Evolutionary conservation across 1,140 invertebrate genomes (phyloP).

Genomic region (Aphaenogaster rudis): DNA sequence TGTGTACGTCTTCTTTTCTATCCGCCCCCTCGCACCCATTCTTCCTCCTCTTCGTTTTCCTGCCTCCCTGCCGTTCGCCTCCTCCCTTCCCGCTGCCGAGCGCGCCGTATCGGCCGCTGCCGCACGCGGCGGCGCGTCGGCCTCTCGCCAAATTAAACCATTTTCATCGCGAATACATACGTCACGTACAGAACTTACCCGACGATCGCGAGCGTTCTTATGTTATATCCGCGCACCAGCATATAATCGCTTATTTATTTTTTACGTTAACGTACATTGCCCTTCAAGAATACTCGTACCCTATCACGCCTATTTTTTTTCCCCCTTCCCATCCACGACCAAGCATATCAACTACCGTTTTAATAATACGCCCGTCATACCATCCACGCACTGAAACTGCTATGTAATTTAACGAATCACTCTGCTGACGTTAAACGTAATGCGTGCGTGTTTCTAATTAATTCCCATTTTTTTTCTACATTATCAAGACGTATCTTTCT

Average conservation of each 20-base stretch:
- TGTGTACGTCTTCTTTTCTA: constrained; percentile 17
- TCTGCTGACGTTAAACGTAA: constrained; percentile 53
- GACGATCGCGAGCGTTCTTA: constrained; percentile 80
- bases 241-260: constrained; percentile 86
- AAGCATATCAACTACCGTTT: constrained; percentile 48
- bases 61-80: background rate
- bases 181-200: constrained; percentile 86
- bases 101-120: background rate
- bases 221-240: constrained; percentile 83
- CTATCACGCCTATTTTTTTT: constrained; percentile 63
- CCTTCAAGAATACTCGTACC: constrained; percentile 76
- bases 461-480: constrained; percentile 79
- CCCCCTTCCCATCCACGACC: constrained; percentile 57
- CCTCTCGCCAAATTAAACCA: constrained; percentile 69
- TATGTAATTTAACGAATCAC: constrained; percentile 71
- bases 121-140: constrained; percentile 26
- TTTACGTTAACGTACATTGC: constrained; percentile 81
- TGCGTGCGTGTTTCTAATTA: constrained; percentile 71
- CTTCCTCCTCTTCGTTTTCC: background rate
- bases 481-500: constrained; percentile 83
- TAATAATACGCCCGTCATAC: constrained; percentile 62
- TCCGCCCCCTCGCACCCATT: constrained; percentile 5
- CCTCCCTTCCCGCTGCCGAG: background rate
- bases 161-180: constrained; percentile 76
- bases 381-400: constrained; percentile 59